A percentile compares a stretch with the other conserved stretches of the same genome.
Conservation (phyloP, 2,797 vertebrate species). For the Enteromius argenteus region DNA sequence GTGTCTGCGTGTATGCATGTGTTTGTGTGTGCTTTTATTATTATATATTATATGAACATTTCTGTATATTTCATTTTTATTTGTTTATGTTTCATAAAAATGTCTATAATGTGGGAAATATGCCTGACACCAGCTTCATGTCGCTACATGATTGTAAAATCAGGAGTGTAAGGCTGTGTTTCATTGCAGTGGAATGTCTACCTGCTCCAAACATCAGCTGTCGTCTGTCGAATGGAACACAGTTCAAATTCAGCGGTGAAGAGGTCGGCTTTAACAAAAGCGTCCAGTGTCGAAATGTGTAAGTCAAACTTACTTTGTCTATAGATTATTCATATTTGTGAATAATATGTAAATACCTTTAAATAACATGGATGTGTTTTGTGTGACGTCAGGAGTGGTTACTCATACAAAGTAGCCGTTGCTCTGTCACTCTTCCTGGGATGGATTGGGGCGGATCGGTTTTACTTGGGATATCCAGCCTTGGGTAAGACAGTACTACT, state of each 20-base stretch:
- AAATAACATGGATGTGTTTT: background rate
- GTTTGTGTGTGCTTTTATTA: too few relatives aligned
- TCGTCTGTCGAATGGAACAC: conserved; percentile 84
- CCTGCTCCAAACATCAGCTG: conserved; percentile 94
- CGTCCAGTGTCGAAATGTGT: conserved; percentile 93
- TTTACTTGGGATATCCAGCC: conserved; percentile 97
- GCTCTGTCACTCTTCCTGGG: conserved; percentile 96
- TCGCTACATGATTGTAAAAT: background rate
- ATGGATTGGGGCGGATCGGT: conserved; percentile 96
- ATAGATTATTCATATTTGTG: background rate
- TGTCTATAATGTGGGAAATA: background rate
- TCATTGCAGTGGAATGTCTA: conserved; percentile 81
- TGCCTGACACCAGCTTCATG: background rate
- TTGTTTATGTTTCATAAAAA: background rate
- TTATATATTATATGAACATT: background rate
- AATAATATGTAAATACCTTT: background rate
- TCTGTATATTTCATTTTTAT: background rate
- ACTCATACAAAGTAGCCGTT: conserved; percentile 96
- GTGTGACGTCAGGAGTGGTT: conserved; percentile 83
- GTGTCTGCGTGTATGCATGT: too few relatives aligned
- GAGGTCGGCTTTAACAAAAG: conserved; percentile 92
- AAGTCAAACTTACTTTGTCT: conserved; percentile 70
- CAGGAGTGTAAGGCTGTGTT: background rate
- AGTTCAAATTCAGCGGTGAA: conserved; percentile 85
- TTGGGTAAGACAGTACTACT: conserved; percentile 81